phyloP scores from a whole-genome alignment of 2,888 invertebrate genomes.

The Incurvaria masculella region DNA sequence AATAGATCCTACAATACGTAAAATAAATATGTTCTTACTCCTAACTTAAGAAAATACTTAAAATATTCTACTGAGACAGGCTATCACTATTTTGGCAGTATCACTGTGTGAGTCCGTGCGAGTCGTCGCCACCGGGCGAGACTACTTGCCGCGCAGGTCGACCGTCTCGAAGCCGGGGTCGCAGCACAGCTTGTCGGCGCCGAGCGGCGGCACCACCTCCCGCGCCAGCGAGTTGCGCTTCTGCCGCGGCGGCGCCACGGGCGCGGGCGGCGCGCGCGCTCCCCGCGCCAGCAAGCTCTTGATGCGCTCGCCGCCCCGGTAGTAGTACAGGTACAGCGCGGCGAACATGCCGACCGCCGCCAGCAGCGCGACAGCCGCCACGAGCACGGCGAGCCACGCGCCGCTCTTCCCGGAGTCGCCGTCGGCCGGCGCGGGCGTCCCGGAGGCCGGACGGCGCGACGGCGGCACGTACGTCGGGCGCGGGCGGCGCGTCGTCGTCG shows the following conservation, averaged over 20 bases:
- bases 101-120: slow-evolving; percentile 25
- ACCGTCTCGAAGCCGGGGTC: slow-evolving; percentile 52
- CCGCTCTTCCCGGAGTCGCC: slow-evolving; percentile 38
- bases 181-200: slow-evolving; percentile 31
- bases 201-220: slow-evolving; percentile 37
- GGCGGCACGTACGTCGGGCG: slow-evolving; percentile 46
- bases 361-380: slow-evolving; percentile 64
- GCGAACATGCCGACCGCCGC: slow-evolving; percentile 63
- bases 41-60: background rate
- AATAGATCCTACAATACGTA: slow-evolving; percentile 2
- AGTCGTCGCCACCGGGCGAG: slow-evolving; percentile 13
- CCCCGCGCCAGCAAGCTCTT: slow-evolving; percentile 59
- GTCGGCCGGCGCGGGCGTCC: slow-evolving; percentile 32
- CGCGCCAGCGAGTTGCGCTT: slow-evolving; percentile 39
- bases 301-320: slow-evolving; percentile 66
- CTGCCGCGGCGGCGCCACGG: slow-evolving; percentile 46
- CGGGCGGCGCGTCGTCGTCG: slow-evolving; percentile 41
- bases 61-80: background rate
- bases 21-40: background rate
- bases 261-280: slow-evolving; percentile 28
- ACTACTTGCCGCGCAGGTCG: slow-evolving; percentile 36
- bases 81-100: slow-evolving; percentile 13
- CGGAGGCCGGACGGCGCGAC: slow-evolving; percentile 37
- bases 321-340: slow-evolving; percentile 71
- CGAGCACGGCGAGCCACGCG: slow-evolving; percentile 54